Conservation (phyloP, 2,888 invertebrate genomes). For the Deilephila elpenor region DNA sequence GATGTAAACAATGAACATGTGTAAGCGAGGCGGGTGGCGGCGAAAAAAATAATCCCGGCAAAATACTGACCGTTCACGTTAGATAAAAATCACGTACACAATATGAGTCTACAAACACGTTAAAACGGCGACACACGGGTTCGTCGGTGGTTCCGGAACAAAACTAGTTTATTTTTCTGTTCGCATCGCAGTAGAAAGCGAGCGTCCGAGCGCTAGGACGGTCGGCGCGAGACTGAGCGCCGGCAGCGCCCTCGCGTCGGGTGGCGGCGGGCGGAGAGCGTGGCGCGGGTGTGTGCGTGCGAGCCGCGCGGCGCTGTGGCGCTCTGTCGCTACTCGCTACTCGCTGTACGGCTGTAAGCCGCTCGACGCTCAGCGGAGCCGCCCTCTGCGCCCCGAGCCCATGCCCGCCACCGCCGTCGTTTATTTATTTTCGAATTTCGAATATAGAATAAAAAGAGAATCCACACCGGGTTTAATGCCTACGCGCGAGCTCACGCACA, state of each 20-base stretch:
- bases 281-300: slow-evolving; percentile 61
- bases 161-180: slow-evolving; percentile 82
- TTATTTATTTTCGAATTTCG: slow-evolving; percentile 77
- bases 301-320: slow-evolving; percentile 39
- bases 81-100: slow-evolving; percentile 72
- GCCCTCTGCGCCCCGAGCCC: slow-evolving; percentile 54
- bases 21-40: slow-evolving; percentile 54
- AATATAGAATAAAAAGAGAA: slow-evolving; percentile 44
- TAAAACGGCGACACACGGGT: slow-evolving; percentile 68
- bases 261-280: slow-evolving; percentile 61
- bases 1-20: slow-evolving; percentile 77
- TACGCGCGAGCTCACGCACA: slow-evolving; percentile 22
- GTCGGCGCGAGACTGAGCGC: slow-evolving; percentile 85
- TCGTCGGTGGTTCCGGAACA: slow-evolving; percentile 73
- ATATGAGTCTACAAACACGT: slow-evolving; percentile 76
- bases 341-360: slow-evolving; percentile 46
- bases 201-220: slow-evolving; percentile 68
- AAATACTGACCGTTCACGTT: slow-evolving; percentile 77
- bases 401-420: slow-evolving; percentile 47
- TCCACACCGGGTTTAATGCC: slow-evolving; percentile 29
- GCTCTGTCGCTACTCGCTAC: neutral
- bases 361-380: slow-evolving; percentile 47
- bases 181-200: slow-evolving; percentile 69
- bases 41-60: slow-evolving; percentile 47
- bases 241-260: slow-evolving; percentile 73